phyloP scores from a whole-genome alignment of 2,888 invertebrate species.

The Acholoe squamosa region DNA sequence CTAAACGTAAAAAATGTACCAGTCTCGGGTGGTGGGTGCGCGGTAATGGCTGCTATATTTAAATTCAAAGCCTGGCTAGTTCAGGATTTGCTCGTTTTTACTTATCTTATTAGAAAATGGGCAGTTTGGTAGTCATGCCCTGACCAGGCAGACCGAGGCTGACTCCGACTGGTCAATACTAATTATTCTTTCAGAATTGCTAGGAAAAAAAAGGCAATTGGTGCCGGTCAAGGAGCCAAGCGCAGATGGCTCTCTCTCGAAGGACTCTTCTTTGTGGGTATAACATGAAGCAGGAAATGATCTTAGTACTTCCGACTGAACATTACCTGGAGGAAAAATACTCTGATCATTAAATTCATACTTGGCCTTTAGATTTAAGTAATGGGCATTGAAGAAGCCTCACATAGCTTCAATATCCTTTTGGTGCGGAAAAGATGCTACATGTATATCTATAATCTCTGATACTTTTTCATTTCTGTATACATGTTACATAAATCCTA shows the following conservation, averaged over 20 bases:
- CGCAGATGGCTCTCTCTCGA: neutral
- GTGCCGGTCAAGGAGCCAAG: neutral
- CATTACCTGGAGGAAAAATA: too few relatives aligned
- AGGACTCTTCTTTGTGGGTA: neutral
- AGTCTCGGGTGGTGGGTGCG: neutral
- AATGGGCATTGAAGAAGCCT: too few relatives aligned
- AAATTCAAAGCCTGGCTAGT: neutral
- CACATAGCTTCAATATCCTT: too few relatives aligned
- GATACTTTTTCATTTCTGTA: too few relatives aligned
- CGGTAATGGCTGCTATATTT: neutral
- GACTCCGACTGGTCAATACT: neutral
- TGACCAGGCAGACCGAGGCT: neutral
- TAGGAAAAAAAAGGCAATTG: constrained; percentile 13
- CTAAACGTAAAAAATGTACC: neutral
- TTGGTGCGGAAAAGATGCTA: too few relatives aligned
- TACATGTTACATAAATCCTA: too few relatives aligned
- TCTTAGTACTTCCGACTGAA: neutral
- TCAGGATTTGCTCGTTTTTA: neutral
- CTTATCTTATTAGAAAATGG: neutral
- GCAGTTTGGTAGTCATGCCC: neutral
- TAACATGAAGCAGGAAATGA: neutral
- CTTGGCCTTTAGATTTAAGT: too few relatives aligned
- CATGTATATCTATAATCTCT: too few relatives aligned
- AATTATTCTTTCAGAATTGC: constrained; percentile 3
- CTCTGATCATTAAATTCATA: too few relatives aligned